phyloP scores from a whole-genome alignment of 2,888 invertebrate genomes.

The Mongoloraphidia duomilia region DNA sequence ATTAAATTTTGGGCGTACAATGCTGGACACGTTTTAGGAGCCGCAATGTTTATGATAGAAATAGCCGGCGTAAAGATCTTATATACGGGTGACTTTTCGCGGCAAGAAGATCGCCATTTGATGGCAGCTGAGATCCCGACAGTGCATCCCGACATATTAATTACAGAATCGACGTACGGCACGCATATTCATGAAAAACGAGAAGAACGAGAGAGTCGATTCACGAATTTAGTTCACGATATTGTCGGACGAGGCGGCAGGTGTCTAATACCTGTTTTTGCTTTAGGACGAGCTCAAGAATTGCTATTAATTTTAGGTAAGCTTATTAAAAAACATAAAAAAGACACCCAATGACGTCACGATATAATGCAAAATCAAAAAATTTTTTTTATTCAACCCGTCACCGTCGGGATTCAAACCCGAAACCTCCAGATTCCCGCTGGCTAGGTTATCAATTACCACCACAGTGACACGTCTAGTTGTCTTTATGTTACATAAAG shows the following conservation, averaged over 20 bases:
- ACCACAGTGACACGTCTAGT: too few species aligned
- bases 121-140: conserved; percentile 99
- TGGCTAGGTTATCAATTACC: too few species aligned
- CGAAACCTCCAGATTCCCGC: too few species aligned
- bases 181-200: conserved; percentile 98
- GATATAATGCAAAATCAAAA: too few species aligned
- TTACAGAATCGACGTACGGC: conserved; percentile 97
- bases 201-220: conserved; percentile 89
- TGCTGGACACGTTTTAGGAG: conserved; percentile 96
- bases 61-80: conserved; percentile 94
- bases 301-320: conserved; percentile 71
- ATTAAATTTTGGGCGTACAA: conserved; percentile 98
- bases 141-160: conserved; percentile 90
- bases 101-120: conserved; percentile 96
- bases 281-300: conserved; percentile 93
- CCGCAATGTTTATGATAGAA: conserved; percentile 99
- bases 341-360: too few species aligned
- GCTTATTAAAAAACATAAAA: conserved; percentile 9
- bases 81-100: conserved; percentile 96
- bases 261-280: conserved; percentile 97
- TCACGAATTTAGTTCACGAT: conserved; percentile 86
- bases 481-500: too few species aligned
- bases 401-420: too few species aligned
- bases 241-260: conserved; percentile 95
- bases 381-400: too few species aligned